Evolutionary conservation across 1,140 invertebrate genomes (phyloP), one percentile per base, ranked within the genome.

Genomic region (Temnothorax longispinosus): DNA sequence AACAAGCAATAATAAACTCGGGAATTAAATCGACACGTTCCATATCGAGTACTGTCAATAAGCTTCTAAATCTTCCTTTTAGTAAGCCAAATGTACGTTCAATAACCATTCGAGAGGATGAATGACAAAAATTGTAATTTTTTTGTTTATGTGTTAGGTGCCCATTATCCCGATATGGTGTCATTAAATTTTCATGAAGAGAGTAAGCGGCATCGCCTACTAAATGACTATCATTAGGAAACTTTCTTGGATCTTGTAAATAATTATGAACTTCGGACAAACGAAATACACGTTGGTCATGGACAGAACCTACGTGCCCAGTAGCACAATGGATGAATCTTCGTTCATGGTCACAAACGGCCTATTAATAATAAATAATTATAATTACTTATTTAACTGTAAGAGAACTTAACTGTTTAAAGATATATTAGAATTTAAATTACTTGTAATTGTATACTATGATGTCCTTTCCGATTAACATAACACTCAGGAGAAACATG

Each of bases 251-350:
- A 75, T 75, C 32, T 35, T 27, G 10, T 44, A 58, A 75, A 56
- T 56, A 75, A 7, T 75, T 18, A 15, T 41, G 3, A 41, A 75
- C 18, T 76, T 58, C 35, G n/a, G 74, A 76, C 7, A 76, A 62
- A 0, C 27, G 27, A 27, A 27, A 44, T 21, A 76, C 54, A 15
- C n/a, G 7, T 76, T 38, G 35, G 21, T 58, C 50, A 21, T 58
- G 54, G 8, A 76, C 35, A 15, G 52, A 60, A 27, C 54, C 74
- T 11, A 58, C 52, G 7, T 76, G 74, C 38, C 74, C 52, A 60
- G 27, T 5, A 58, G 8, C 2, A 60, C 54, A 76, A 3, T 76
- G 44, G 15, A n/a, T 69, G 6, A 69, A 69, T 44, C 41, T 10
- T 38, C 18, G 3, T 67, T 67, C 8, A 69, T 67, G 52, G 2